These are phyloP conservation scores for Scaptodrosophila latifasciaeformis DNA, from an alignment of 2,888 invertebrate species.

Conservation along the genomic window DNA sequence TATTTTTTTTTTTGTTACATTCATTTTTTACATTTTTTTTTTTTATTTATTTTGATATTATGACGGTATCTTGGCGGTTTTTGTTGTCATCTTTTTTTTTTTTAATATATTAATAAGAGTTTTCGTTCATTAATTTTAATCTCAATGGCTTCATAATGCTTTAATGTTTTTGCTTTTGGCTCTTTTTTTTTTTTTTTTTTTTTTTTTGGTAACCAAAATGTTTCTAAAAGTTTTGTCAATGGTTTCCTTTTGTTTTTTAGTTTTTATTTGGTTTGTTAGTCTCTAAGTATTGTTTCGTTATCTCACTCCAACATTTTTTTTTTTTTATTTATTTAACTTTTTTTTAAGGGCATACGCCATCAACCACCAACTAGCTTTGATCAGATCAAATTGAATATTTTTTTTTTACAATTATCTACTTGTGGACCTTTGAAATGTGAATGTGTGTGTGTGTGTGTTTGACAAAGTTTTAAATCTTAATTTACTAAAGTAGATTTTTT, in stretches of 20 bases:
- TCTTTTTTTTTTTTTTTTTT: slow-evolving; percentile 9
- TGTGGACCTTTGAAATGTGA: not conserved
- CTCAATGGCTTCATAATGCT: slow-evolving; percentile 57
- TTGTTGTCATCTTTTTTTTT: no score
- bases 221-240: slow-evolving; percentile 64
- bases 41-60: slow-evolving; percentile 45
- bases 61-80: slow-evolving; percentile 47
- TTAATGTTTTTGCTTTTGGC: slow-evolving; percentile 40
- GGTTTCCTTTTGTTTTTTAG: no score
- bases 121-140: slow-evolving; percentile 56
- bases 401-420: slow-evolving; percentile 27
- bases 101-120: no score
- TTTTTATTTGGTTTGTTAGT: no score
- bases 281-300: slow-evolving; percentile 75
- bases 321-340: slow-evolving; percentile 10
- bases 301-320: slow-evolving; percentile 74
- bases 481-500: no score
- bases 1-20: not conserved
- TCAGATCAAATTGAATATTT: slow-evolving; percentile 8
- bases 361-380: slow-evolving; percentile 1
- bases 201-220: slow-evolving; percentile 53
- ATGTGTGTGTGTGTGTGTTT: no score
- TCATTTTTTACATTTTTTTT: slow-evolving; percentile 51
- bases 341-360: slow-evolving; percentile 57
- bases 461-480: not conserved